Evolutionary conservation across 2,888 invertebrate species (phyloP).

Genomic region (Pristionchus japonicus): DNA sequence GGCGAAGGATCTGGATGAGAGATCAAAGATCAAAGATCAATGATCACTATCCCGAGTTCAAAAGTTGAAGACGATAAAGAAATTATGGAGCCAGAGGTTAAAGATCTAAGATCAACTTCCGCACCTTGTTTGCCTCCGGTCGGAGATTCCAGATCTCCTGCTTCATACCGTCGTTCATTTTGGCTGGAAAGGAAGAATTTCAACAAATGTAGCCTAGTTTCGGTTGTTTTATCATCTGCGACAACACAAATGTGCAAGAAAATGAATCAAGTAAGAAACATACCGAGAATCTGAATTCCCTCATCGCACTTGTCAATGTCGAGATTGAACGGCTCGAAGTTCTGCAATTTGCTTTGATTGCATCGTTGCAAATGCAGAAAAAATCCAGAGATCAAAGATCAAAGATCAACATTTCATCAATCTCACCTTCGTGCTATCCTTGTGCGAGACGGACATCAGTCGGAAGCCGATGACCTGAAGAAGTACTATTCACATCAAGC

Average conservation of each 20-base stretch:
- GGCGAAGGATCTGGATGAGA: constrained; percentile 11
- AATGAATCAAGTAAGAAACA: neutral
- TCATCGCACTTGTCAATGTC: neutral
- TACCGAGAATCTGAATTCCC: constrained; percentile 30
- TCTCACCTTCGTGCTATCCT: neutral
- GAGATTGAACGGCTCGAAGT: constrained; percentile 19
- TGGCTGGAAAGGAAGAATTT: too few relatives aligned
- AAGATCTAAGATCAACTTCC: neutral
- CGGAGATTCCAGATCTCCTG: constrained; percentile 10
- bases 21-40: neutral
- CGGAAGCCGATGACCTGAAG: constrained; percentile 38
- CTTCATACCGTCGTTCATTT: neutral
- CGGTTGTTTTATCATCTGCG: too few relatives aligned
- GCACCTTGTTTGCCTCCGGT: neutral
- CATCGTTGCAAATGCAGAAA: neutral
- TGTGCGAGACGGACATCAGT: constrained; percentile 25
- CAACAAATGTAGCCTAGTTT: too few relatives aligned
- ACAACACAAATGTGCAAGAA: too few relatives aligned
- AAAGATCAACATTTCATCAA: too few relatives aligned
- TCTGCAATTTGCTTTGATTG: neutral
- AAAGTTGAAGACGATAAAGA: neutral
- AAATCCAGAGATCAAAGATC: neutral
- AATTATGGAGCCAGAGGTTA: neutral
- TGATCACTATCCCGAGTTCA: neutral
- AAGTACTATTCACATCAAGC: too few relatives aligned